These are phyloP conservation scores for Ormyrus thymus DNA, from an alignment of 2,888 invertebrate species.

Conservation along the genomic window DNA sequence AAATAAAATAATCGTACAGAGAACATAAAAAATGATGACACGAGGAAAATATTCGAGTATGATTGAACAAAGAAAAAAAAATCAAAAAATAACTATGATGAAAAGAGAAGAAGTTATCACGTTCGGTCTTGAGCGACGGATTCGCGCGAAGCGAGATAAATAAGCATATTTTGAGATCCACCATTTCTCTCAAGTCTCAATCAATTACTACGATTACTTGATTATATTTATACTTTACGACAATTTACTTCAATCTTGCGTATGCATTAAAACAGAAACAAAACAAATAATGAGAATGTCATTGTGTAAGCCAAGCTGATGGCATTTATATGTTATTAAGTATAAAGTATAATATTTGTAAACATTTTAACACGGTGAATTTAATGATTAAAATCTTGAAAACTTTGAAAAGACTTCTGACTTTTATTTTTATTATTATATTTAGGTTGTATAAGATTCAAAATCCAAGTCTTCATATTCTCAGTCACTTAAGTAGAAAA, in stretches of 20 bases:
- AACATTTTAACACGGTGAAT: neutral
- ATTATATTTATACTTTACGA: conserved; percentile 74
- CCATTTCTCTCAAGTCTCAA: conserved; percentile 70
- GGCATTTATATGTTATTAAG: conserved; percentile 63
- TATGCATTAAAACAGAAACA: conserved; percentile 72
- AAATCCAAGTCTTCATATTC: neutral
- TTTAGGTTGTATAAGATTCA: conserved; percentile 35
- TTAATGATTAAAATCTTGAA: conserved; percentile 13
- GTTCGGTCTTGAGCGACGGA: conserved; percentile 29
- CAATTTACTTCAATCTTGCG: conserved; percentile 75
- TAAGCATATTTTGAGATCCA: conserved; percentile 73
- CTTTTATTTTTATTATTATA: conserved; percentile 15
- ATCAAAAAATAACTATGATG: conserved; percentile 1
- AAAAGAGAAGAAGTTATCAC: conserved; percentile 20
- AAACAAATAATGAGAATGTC: conserved; percentile 71
- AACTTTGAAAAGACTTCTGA: conserved; percentile 22
- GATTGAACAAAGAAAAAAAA: conserved; percentile 1
- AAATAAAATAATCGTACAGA: conserved; percentile 30
- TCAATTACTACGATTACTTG: conserved; percentile 73
- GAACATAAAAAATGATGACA: conserved; percentile 39
- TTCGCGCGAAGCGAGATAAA: conserved; percentile 48
- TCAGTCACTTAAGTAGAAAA: too few species aligned
- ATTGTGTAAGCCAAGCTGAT: conserved; percentile 72
- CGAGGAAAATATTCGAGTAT: conserved; percentile 30
- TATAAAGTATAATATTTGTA: conserved; percentile 29